A percentile compares a stretch with the other conserved stretches of the same genome.
Conservation (phyloP, 2,888 invertebrate species). For the Lutraria lutraria region DNA sequence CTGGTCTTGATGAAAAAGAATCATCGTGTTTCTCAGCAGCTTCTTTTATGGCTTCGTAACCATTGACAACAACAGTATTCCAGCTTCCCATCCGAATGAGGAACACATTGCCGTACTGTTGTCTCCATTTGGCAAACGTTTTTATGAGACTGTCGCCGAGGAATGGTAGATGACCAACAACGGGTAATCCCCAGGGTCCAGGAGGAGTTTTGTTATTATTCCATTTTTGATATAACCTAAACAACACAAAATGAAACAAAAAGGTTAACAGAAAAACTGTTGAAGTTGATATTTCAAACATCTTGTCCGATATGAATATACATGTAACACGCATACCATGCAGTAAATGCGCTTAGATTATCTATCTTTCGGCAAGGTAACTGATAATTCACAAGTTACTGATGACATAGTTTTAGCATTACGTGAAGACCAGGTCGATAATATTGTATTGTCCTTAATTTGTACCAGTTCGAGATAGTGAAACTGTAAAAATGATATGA, state of each 20-base stretch:
- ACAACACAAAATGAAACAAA: background rate
- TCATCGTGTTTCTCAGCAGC: slow-evolving; percentile 59
- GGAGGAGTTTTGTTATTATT: slow-evolving; percentile 41
- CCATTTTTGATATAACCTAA: background rate
- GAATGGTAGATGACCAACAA: slow-evolving; percentile 73
- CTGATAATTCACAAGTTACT: no score
- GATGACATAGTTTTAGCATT: no score
- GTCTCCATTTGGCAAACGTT: slow-evolving; percentile 61
- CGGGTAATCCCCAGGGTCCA: slow-evolving; percentile 70
- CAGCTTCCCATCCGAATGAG: slow-evolving; percentile 68
- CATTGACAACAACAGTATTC: slow-evolving; percentile 70
- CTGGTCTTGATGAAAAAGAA: slow-evolving; percentile 65
- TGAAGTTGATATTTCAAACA: slow-evolving; percentile 14
- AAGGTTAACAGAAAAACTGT: slow-evolving; percentile 21
- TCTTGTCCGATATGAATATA: background rate
- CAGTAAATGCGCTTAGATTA: no score
- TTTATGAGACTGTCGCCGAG: slow-evolving; percentile 59
- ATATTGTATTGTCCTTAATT: no score
- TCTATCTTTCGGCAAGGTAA: no score
- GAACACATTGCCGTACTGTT: slow-evolving; percentile 70
- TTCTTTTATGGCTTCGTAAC: slow-evolving; percentile 60
- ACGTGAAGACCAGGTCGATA: no score
- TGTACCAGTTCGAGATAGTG: no score
- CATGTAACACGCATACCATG: background rate
- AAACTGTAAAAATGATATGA: no score